These are phyloP conservation scores for Epinotia demarniana DNA, from an alignment of 2,888 invertebrate genomes.

Conservation along the genomic window DNA sequence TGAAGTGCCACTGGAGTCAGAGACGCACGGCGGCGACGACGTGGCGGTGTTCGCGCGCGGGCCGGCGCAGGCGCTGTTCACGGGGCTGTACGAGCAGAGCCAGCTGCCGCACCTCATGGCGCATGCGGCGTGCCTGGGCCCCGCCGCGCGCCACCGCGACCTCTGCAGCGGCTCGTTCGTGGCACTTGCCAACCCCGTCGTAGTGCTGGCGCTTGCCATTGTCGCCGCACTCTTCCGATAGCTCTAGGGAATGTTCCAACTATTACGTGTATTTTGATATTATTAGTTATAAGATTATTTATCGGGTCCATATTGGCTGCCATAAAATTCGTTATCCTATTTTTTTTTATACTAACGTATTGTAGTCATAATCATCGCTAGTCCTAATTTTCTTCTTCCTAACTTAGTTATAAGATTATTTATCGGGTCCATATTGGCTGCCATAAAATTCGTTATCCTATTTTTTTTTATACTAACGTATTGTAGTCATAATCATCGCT, in stretches of 20 bases:
- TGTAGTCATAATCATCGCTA: too few relatives aligned
- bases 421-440: background rate
- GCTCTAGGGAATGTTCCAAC: background rate
- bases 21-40: slow-evolving; percentile 92
- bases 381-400: too few relatives aligned
- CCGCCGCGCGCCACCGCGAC: slow-evolving; percentile 63
- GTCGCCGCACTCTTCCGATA: background rate
- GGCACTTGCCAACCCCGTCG: slow-evolving; percentile 63
- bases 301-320: too few relatives aligned
- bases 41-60: slow-evolving; percentile 89
- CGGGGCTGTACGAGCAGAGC: slow-evolving; percentile 91
- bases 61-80: slow-evolving; percentile 89
- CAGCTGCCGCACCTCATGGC: slow-evolving; percentile 90
- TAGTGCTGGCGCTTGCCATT: slow-evolving; percentile 53
- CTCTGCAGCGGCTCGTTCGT: background rate
- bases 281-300: background rate
- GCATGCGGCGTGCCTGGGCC: slow-evolving; percentile 89
- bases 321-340: too few relatives aligned
- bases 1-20: slow-evolving; percentile 83
- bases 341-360: too few relatives aligned
- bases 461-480: too few relatives aligned
- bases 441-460: too few relatives aligned
- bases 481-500: too few relatives aligned
- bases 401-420: background rate
- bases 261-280: background rate